Evolutionary conservation across 2,888 invertebrate genomes (phyloP), one percentile per base, ranked within the genome.

Genomic region (Heteromyza rotundicornis): DNA sequence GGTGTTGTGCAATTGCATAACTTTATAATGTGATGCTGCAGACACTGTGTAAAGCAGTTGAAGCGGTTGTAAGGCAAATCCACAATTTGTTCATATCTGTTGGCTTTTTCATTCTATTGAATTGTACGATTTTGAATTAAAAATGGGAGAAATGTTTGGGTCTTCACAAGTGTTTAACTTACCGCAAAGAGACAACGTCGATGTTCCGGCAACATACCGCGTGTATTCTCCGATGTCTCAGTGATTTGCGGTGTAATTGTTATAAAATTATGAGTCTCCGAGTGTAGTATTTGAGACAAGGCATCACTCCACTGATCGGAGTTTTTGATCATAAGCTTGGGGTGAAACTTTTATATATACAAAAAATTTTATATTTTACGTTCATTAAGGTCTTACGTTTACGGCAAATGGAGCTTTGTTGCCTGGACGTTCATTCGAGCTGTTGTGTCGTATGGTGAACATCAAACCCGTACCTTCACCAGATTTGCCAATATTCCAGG

Each of bases 381-480:
- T n/a, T n/a, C n/a, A n/a, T n/a, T n/a, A n/a, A n/a, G n/a, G n/a
- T n/a, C 66, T 63, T 54, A 78, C 79, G 62, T 66, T 63, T 61
- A 76, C 59, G 2, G 67, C 69, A 51, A 73, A 71, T 2, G 64
- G 62, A 1, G 60, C n/a, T 0, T n/a, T 1, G 7, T 60, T 60
- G 10, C 62, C 67, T 0, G 70, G 50, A 1, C 68, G 32, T 2
- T 65, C n/a, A 40, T 66, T 65, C 1, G 69, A 64, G 14, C 64
- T 23, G 57, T 74, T 75, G 0, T 68, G 59, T 2, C 59, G 64
- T 1, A 79, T 19, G 0, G 63, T 66, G 24, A 81, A 75, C 27
- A 69, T 27, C 0, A 82, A 51, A 0, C 81, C 82, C n/a, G 79
- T 75, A 12, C 74, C 73, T 56, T 81, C 81, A 8, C 82, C 82